Percentiles rank a stretch among this genome's conserved stretches.
Conservation (phyloP, 2,113 vertebrate species). For the Myrmecobius fasciatus region DNA sequence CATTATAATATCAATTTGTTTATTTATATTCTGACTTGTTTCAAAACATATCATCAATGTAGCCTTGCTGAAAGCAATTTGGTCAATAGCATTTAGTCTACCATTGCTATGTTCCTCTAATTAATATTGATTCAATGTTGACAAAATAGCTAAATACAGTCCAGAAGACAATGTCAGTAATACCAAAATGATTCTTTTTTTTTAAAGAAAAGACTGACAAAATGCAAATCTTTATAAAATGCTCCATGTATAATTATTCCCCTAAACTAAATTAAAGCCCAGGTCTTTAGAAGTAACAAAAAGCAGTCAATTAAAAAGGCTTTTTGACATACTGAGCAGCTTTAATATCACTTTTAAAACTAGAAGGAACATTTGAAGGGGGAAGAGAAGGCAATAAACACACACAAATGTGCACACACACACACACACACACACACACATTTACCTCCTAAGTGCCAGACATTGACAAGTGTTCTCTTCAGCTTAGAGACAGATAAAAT, state of each 20-base stretch:
- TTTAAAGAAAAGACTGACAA: neutral
- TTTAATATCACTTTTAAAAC: neutral
- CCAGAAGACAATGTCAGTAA: neutral
- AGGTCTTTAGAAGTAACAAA: neutral
- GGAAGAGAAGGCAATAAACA: neutral
- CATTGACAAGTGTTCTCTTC: neutral
- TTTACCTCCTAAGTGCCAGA: neutral
- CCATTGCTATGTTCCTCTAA: slow-evolving; percentile 14
- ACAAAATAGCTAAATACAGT: slow-evolving; percentile 4
- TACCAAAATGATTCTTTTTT: neutral
- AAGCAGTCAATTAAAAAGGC: neutral
- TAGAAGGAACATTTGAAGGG: neutral
- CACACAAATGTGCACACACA: too few relatives aligned
- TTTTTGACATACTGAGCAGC: neutral
- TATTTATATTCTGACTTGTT: slow-evolving; percentile 2
- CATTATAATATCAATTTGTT: slow-evolving; percentile 7
- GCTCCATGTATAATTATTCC: neutral
- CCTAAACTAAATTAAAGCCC: neutral
- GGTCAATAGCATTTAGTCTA: slow-evolving; percentile 34
- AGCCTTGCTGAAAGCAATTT: slow-evolving; percentile 12
- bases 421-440: too few relatives aligned
- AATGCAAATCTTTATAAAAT: neutral
- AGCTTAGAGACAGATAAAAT: neutral
- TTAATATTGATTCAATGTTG: slow-evolving; percentile 14
- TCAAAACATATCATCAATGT: slow-evolving; percentile 16